phyloP scores from a whole-genome alignment of 2,797 vertebrate genomes.

The Protosalanx chinensis region DNA sequence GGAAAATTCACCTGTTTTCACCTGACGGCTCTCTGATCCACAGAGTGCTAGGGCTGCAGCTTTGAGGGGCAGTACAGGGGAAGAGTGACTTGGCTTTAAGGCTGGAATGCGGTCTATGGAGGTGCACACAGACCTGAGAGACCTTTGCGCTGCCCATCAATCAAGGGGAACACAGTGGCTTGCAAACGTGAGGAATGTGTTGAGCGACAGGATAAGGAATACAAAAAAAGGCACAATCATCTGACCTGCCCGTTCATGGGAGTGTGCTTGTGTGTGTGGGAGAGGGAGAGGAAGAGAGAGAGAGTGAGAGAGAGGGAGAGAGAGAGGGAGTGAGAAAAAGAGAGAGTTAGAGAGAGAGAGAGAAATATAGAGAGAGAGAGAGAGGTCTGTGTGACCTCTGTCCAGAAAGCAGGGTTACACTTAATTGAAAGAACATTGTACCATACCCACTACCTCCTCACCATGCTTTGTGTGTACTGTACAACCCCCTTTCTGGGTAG shows the following conservation, averaged over 20 bases:
- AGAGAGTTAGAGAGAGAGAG: too few species aligned
- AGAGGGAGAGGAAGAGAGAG: too few species aligned
- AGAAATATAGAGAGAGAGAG: too few species aligned
- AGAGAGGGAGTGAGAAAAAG: too few species aligned
- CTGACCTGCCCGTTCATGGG: not conserved
- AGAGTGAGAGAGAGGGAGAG: too few species aligned
- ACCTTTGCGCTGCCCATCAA: conserved; percentile 60
- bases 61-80: conserved; percentile 40
- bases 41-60: conserved; percentile 41
- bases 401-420: conserved; percentile 14
- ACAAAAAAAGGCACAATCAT: not conserved
- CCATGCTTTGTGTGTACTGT: too few species aligned
- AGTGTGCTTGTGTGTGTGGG: not conserved
- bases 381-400: conserved; percentile 10
- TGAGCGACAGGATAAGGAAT: conserved; percentile 33
- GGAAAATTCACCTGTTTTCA: not conserved
- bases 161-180: conserved; percentile 53
- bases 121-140: conserved; percentile 45
- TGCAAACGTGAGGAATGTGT: conserved; percentile 59
- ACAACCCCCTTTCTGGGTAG: too few species aligned
- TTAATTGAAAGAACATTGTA: not conserved
- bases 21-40: conserved; percentile 50
- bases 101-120: conserved; percentile 60
- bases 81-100: conserved; percentile 20
- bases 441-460: not conserved